These are phyloP conservation scores for Holotrichia oblita DNA, from an alignment of 1,140 invertebrate genomes.

Conservation along the genomic window DNA sequence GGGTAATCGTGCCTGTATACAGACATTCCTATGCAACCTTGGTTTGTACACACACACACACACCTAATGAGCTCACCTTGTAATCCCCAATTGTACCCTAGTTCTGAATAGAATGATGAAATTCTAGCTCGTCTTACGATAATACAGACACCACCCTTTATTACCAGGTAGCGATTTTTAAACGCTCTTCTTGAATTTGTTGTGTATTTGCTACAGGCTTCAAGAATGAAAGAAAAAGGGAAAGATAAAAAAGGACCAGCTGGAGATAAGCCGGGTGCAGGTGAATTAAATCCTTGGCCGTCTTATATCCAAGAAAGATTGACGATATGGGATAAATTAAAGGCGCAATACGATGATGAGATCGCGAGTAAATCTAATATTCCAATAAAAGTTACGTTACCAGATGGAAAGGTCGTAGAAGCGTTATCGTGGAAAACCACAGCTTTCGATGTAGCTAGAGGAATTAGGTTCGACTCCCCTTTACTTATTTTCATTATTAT, in stretches of 20 bases:
- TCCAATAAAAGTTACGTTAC: constrained; percentile 84
- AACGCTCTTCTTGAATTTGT: background rate
- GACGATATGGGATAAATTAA: constrained; percentile 86
- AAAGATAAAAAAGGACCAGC: constrained; percentile 64
- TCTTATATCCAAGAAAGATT: constrained; percentile 82
- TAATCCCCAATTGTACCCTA: constrained; percentile 33
- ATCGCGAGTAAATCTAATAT: constrained; percentile 76
- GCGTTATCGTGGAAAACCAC: constrained; percentile 92
- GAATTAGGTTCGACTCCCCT: constrained; percentile 68
- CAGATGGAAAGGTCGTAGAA: constrained; percentile 86
- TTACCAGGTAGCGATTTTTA: constrained; percentile 43
- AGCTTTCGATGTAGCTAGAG: constrained; percentile 91
- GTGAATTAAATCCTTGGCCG: constrained; percentile 81
- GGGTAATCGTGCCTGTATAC: constrained; percentile 63
- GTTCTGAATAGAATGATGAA: constrained; percentile 55
- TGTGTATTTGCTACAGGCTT: constrained; percentile 41
- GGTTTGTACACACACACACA: constrained; percentile 64
- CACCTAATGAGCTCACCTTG: constrained; percentile 52
- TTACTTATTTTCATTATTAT: too few species aligned
- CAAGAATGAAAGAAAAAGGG: constrained; percentile 61
- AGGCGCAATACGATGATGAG: constrained; percentile 79
- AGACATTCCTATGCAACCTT: constrained; percentile 65
- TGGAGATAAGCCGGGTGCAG: constrained; percentile 62
- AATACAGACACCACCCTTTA: constrained; percentile 46
- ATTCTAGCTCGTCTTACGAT: constrained; percentile 53